Percentiles rank a stretch among this genome's conserved stretches.
phyloP scores from a whole-genome alignment of 2,797 vertebrate genomes.

The Rhinoraja longicauda region DNA sequence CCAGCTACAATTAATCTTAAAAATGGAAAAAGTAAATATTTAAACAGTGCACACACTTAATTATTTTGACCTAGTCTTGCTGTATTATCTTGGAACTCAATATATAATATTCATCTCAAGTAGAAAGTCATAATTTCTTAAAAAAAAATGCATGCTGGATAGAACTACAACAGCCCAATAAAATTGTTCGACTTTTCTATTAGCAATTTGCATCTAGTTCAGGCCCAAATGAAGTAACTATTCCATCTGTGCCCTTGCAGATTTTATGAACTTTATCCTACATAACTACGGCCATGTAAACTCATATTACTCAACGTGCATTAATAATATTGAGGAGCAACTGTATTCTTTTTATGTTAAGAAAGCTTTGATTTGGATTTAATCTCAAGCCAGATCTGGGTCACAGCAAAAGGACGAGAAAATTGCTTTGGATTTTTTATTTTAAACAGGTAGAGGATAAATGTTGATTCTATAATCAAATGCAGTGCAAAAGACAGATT shows the following conservation, averaged over 20 bases:
- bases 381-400: constrained; percentile 7
- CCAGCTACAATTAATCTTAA: constrained; percentile 2
- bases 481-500: background rate
- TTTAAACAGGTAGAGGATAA: background rate
- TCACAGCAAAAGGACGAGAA: background rate
- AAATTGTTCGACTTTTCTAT: background rate
- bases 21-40: background rate
- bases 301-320: background rate
- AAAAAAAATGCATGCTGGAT: background rate
- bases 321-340: background rate
- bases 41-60: background rate
- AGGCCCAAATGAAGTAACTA: background rate
- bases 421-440: background rate
- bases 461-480: background rate
- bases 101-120: background rate
- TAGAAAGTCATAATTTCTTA: no score
- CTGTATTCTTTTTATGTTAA: background rate
- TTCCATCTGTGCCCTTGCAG: background rate
- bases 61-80: background rate
- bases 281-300: background rate
- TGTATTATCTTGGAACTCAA: background rate
- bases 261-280: background rate
- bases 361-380: background rate
- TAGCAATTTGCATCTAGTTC: background rate
- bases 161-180: background rate